Base-by-base conservation (phyloP, 2,888 invertebrate species). In the Orchesella flavescens region DNA sequence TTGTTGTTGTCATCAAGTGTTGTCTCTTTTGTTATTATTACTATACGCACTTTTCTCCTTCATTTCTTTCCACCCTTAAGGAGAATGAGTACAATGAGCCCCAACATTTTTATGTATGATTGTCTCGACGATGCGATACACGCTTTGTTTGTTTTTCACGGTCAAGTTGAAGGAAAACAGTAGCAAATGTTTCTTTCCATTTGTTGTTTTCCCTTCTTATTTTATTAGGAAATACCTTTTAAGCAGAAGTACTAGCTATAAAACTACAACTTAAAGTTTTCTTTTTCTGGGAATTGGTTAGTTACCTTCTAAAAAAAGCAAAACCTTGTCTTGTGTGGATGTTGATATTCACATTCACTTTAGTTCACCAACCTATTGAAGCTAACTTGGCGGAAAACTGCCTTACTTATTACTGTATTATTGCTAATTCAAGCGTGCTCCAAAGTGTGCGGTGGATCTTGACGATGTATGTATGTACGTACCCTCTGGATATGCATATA, bases 401-500 rank as follows among this genome's bases (percentile, higher is more conserved):
- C 53, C 13, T 65, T 46, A 61, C 68, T 73, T 61, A 63, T 44
- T 53, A 46, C 55, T 66, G 49, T 57, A 44, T 77, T 66, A 77
- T 83, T 59, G 83, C 73, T 78, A 83, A 83, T 83, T 83, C 83
- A 83, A 83, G 68, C 83, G 74, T 83, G 78, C 49, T 24, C 44
- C 44, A 72, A 74, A 83, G 78, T 78, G 74, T 61, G 57, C 63
- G 9, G 21, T 7, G 61, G 23, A 19, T 61, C 61, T 23, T 23
- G 10, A 3, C 34, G 23, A 63, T 1, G 73, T 12, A 59, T 17
- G 7, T 34, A 34, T 7, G 3, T 4, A 34, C 34, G 7, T 7
- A 34, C 3, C 34, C 34, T 34, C 7, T 34, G 34, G 34, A 34
- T 34, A 59, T 21, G 71, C 43, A 23, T 57, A 4, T 66, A n/a